phyloP scores from a whole-genome alignment of 1,140 invertebrate genomes.

The Aphelinus certus region DNA sequence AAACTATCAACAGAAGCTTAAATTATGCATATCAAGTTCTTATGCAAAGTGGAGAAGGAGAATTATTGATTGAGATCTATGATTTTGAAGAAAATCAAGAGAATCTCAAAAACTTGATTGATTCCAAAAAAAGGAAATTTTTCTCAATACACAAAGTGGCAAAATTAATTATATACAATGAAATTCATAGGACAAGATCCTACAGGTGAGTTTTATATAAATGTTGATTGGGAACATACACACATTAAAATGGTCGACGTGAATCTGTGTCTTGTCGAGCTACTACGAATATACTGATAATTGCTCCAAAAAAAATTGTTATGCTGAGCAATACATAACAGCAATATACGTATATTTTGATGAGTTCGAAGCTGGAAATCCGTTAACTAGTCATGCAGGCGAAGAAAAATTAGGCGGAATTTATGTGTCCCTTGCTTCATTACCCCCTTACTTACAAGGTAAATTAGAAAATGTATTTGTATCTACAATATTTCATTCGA shows the following conservation, averaged over 20 bases:
- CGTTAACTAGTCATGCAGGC: constrained; percentile 37
- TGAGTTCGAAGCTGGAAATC: constrained; percentile 42
- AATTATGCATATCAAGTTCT: constrained; percentile 30
- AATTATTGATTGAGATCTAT: constrained; percentile 21
- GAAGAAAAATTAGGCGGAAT: constrained; percentile 45
- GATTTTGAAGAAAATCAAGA: constrained; percentile 24
- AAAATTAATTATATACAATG: constrained; percentile 7
- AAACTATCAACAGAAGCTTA: too few relatives aligned
- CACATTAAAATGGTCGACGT: too few relatives aligned
- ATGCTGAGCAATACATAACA: constrained; percentile 25
- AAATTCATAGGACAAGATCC: constrained; percentile 17
- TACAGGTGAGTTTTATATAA: constrained; percentile 2
- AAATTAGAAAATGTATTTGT: constrained; percentile 35
- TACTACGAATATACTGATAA: too few relatives aligned
- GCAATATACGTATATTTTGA: constrained; percentile 39
- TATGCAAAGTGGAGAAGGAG: constrained; percentile 15
- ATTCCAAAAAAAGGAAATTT: not conserved
- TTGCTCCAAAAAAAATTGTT: constrained; percentile 28
- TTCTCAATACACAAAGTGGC: constrained; percentile 8
- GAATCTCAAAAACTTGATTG: not conserved
- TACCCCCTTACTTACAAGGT: constrained; percentile 21
- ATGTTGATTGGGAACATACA: too few relatives aligned
- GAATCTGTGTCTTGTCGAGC: too few relatives aligned
- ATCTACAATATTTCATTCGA: constrained; percentile 27
- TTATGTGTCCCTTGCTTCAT: constrained; percentile 29